Conservation (phyloP, 2,113 vertebrate species). For the Eulacestoma nigropectus region DNA sequence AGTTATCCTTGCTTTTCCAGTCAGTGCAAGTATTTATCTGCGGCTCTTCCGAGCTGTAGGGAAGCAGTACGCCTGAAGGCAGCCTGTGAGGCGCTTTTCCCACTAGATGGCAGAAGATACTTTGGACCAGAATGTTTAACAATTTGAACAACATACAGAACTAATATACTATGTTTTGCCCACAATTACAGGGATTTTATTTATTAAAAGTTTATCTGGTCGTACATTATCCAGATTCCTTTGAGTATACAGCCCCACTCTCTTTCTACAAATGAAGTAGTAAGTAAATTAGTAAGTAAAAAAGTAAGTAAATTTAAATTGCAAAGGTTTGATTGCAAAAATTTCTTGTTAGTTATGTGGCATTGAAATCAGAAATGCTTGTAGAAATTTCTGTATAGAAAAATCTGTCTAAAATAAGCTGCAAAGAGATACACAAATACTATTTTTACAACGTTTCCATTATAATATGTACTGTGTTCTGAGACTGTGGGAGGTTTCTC, state of each 20-base stretch:
- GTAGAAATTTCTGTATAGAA: not conserved
- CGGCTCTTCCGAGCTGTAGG: accelerated
- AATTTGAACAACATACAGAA: not conserved
- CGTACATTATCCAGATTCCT: not conserved
- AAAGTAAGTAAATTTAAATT: not conserved
- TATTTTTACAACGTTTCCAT: not conserved
- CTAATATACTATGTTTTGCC: not conserved
- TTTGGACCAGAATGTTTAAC: not conserved
- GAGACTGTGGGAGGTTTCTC: too few relatives aligned
- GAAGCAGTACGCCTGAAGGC: not conserved
- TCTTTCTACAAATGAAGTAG: not conserved
- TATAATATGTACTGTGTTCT: not conserved
- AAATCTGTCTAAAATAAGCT: not conserved
- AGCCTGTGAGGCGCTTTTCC: not conserved
- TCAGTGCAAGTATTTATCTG: not conserved
- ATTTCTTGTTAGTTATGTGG: not conserved
- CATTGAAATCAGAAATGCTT: not conserved
- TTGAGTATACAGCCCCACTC: not conserved
- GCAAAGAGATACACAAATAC: not conserved
- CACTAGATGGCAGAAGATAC: constrained; percentile 69
- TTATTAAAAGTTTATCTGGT: not conserved
- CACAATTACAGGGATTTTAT: not conserved
- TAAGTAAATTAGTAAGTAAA: not conserved
- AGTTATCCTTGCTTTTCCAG: not conserved
- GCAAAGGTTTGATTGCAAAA: not conserved